Base-by-base conservation (phyloP, 1,140 invertebrate genomes). In the Luehdorfia chinensis region DNA sequence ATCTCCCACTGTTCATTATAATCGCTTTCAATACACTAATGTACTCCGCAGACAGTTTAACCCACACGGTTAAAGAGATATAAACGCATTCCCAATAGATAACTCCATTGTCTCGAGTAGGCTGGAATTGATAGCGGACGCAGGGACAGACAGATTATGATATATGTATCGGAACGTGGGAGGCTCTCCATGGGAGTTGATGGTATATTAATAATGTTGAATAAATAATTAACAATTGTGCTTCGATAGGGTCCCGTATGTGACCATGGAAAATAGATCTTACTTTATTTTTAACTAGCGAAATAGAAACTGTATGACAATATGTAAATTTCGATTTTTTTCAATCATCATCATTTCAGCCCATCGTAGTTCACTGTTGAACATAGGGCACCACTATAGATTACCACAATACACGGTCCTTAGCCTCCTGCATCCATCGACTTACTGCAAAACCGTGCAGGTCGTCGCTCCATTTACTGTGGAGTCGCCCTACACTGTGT, bases 71-170 rank as follows among this genome's bases (percentile, higher is more conserved):
- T n/a, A 27, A n/a, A n/a, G 4, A 15, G 36, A 28, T 43, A 27
- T 8, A 13, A 39, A 14, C 7, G 37, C 37, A 43, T 43, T 43
- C 37, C 25, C 28, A 2, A 13, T 11, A 47, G 33, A 54, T 52
- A 47, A 48, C 27, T 30, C 44, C 56, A 66, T 66, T 66, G 62
- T 66, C 51, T 65, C 32, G 18, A 21, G 44, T 47, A 19, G n/a
- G n/a, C n/a, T 31, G 21, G 32, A 31, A 45, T n/a, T 9, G 25
- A 27, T 9, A 27, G 9, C 12, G 30, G 45, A 55, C 31, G 23
- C 32, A 43, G 7, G 19, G 47, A 31, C 37, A 21, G 39, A 25
- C 48, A 34, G 46, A 36, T 43, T 43, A 30, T 16, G 47, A 33
- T 43, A 49, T 32, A n/a, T n/a, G n/a, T n/a, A 9, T 23, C 43